phyloP scores from a whole-genome alignment of 2,797 vertebrate genomes.

The Arnoldichthys spilopterus region DNA sequence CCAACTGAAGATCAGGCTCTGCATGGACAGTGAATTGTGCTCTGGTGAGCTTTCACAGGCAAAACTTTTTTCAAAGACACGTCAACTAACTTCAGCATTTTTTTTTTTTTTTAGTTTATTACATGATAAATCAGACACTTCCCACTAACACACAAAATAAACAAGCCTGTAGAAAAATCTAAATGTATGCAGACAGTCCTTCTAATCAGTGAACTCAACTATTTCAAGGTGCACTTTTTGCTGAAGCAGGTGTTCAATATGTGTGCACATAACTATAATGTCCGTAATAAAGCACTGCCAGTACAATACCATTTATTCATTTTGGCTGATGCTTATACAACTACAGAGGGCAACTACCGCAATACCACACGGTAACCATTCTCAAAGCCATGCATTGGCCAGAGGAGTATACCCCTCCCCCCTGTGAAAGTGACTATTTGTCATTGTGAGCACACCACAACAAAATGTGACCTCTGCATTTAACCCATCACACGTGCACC shows the following conservation, averaged over 20 bases:
- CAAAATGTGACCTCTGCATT: no score
- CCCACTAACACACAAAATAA: not conserved
- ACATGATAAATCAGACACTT: no score
- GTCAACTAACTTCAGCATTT: constrained; percentile 8
- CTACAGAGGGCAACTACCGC: no score
- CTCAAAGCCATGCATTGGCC: not conserved
- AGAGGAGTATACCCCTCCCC: not conserved
- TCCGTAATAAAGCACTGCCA: not conserved
- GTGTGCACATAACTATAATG: not conserved
- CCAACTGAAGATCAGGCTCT: constrained; percentile 6
- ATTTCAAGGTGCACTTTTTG: not conserved
- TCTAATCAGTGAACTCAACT: not conserved
- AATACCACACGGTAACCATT: not conserved
- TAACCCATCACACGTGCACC: no score
- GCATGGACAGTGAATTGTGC: not conserved
- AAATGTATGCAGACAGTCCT: not conserved
- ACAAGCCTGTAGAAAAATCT: not conserved
- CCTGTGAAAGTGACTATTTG: no score
- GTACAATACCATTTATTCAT: no score
- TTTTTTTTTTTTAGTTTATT: not conserved
- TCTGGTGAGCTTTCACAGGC: not conserved
- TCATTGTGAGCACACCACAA: no score
- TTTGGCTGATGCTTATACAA: no score
- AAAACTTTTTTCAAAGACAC: not conserved
- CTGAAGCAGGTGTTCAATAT: not conserved